These are phyloP conservation scores for Martes martes DNA, from an alignment of 2,113 vertebrate genomes.

Conservation along the genomic window DNA sequence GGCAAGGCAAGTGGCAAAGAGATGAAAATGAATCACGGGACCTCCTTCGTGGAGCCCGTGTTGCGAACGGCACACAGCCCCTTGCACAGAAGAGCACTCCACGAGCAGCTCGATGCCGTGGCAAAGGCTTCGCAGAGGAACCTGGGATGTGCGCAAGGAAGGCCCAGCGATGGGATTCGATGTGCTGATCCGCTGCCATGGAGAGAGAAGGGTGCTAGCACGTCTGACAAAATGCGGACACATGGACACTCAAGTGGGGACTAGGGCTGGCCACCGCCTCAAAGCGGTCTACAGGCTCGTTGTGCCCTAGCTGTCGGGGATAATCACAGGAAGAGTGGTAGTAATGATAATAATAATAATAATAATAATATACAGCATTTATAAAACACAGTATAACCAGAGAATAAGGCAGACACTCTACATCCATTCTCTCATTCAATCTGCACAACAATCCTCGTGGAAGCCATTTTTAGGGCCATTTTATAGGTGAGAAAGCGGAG, in stretches of 20 bases:
- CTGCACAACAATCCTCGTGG: background rate
- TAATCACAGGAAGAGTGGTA: background rate
- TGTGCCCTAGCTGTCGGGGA: background rate
- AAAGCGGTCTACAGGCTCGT: background rate
- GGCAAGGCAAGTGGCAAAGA: background rate
- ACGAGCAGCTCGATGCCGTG: background rate
- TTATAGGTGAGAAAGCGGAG: background rate
- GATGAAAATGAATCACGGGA: slow-evolving; percentile 55
- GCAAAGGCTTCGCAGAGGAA: background rate
- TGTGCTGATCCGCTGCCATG: background rate
- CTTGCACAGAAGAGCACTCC: background rate
- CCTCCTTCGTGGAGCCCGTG: background rate
- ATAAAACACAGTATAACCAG: background rate
- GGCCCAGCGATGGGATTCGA: background rate
- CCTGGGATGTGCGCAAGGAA: background rate
- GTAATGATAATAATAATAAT: too few relatives aligned
- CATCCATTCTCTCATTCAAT: background rate
- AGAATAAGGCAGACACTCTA: background rate
- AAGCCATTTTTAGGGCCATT: background rate
- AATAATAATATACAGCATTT: background rate
- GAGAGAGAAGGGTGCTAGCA: background rate
- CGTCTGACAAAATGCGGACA: background rate
- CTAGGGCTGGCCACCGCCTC: background rate
- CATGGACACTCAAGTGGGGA: too few relatives aligned
- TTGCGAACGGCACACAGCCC: slow-evolving; percentile 34